A percentile compares a stretch with the other conserved stretches of the same genome.
phyloP scores from a whole-genome alignment of 2,797 vertebrate genomes.

The Staurois parvus region DNA sequence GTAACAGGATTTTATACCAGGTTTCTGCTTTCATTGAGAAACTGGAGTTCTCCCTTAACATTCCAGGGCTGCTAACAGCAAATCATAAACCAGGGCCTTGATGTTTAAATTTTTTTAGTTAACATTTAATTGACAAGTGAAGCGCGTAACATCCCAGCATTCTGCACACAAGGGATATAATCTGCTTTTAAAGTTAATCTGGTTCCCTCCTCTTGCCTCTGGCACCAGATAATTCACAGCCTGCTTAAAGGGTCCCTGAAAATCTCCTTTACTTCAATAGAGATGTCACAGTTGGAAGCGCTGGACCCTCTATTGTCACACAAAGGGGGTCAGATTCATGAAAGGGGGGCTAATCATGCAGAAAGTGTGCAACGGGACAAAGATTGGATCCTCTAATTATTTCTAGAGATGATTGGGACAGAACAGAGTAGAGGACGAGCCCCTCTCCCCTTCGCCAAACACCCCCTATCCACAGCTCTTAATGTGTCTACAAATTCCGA shows the following conservation, averaged over 20 bases:
- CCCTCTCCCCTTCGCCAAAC: background rate
- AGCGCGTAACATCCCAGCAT: background rate
- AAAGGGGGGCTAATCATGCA: constrained; percentile 65
- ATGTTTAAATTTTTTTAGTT: background rate
- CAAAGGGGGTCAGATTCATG: background rate
- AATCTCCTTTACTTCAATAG: background rate
- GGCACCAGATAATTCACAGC: background rate
- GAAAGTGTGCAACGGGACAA: constrained; percentile 65
- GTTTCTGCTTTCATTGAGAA: too few relatives aligned
- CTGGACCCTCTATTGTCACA: constrained; percentile 54
- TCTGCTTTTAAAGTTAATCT: background rate
- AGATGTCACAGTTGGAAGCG: constrained; percentile 29
- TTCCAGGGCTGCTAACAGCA: too few relatives aligned
- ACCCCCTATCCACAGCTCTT: background rate
- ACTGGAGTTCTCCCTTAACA: too few relatives aligned
- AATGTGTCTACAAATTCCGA: too few relatives aligned
- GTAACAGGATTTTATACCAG: too few relatives aligned
- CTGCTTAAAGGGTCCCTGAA: too few relatives aligned
- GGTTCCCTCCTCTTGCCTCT: background rate
- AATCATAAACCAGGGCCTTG: background rate
- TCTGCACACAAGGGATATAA: background rate
- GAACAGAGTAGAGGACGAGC: background rate
- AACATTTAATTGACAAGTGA: constrained; percentile 8
- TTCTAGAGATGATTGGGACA: background rate
- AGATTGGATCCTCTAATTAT: constrained; percentile 39